A percentile compares a stretch with the other conserved stretches of the same genome.
Evolutionary conservation across 2,113 vertebrate species (phyloP).

Genomic region (Macquaria australasica): DNA sequence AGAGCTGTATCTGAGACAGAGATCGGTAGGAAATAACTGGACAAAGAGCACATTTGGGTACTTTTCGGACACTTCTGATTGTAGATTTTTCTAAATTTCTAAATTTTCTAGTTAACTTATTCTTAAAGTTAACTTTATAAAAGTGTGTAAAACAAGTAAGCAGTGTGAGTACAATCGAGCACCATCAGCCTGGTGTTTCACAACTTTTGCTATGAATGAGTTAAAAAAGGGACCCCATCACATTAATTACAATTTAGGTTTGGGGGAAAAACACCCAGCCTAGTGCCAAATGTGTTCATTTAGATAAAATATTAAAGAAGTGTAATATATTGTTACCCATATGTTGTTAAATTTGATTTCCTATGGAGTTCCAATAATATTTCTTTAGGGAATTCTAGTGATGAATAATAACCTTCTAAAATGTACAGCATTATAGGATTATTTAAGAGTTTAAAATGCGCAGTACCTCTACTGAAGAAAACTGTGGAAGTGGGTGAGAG

Average conservation of each 20-base stretch:
- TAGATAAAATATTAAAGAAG: not conserved
- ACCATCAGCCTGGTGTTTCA: not conserved
- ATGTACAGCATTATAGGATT: not conserved
- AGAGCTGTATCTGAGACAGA: slow-evolving; percentile 15
- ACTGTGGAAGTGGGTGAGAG: slow-evolving; percentile 15
- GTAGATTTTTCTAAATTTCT: not conserved
- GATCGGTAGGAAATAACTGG: not conserved
- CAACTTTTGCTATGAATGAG: no score
- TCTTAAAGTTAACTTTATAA: not conserved
- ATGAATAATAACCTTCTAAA: not conserved
- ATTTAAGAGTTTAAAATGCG: not conserved
- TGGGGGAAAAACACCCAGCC: not conserved
- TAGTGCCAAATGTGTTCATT: not conserved
- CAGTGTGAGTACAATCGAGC: no score
- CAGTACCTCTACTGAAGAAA: not conserved
- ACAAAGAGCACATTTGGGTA: not conserved
- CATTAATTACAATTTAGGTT: not conserved
- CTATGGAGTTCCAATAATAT: not conserved
- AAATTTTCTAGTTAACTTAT: not conserved
- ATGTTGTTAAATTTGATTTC: not conserved
- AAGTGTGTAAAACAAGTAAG: not conserved
- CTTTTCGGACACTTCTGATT: not conserved
- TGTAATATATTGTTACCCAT: not conserved
- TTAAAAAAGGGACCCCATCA: not conserved
- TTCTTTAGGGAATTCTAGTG: not conserved